phyloP scores from a whole-genome alignment of 2,888 invertebrate species.

The Cephus spinipes region DNA sequence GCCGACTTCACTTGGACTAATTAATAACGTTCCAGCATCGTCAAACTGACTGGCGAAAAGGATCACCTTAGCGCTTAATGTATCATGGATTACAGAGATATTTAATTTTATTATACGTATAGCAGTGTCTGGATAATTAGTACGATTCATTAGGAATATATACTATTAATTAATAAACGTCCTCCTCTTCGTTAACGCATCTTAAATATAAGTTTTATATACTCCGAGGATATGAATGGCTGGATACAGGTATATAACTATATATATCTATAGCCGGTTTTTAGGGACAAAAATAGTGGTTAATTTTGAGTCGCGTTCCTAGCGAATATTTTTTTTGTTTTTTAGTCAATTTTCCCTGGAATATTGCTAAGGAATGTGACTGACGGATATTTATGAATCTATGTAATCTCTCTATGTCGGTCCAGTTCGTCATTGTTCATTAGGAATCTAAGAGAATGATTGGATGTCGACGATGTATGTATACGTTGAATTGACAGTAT shows the following conservation, averaged over 20 bases:
- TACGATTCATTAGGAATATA: neutral
- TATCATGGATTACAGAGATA: neutral
- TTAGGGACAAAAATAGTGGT: neutral
- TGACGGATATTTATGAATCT: neutral
- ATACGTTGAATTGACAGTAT: neutral
- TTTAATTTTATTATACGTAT: neutral
- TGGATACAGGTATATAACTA: slow-evolving; percentile 6
- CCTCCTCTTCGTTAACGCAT: neutral
- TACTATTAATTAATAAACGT: neutral
- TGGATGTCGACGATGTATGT: neutral
- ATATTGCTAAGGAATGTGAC: neutral
- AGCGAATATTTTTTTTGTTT: neutral
- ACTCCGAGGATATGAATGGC: slow-evolving; percentile 28
- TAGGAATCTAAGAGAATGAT: neutral
- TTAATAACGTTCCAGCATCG: slow-evolving; percentile 29
- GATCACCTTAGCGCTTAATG: neutral
- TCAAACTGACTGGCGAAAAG: slow-evolving; percentile 19
- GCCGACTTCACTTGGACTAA: slow-evolving; percentile 27
- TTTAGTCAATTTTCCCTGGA: neutral
- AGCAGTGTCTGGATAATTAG: neutral
- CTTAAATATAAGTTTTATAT: slow-evolving; percentile 12
- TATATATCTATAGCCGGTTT: neutral
- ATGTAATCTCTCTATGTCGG: too few relatives aligned
- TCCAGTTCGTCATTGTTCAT: neutral
- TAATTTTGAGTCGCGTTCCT: neutral